These are phyloP conservation scores for Andrena trimmerana DNA, from an alignment of 2,888 invertebrate species.

Conservation along the genomic window DNA sequence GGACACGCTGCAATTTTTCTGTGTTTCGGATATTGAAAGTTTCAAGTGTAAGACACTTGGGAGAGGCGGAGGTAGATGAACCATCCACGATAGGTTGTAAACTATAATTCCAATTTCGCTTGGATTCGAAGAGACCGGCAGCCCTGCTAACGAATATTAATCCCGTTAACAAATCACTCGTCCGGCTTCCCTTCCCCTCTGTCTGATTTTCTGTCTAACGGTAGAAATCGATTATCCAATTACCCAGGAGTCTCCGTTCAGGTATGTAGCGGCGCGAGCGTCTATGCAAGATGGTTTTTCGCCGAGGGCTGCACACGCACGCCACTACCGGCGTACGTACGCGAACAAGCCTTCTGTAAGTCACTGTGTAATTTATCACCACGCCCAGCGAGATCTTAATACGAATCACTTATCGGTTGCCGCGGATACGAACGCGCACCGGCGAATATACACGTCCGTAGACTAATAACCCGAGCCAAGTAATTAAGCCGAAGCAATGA, in stretches of 20 bases:
- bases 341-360: slow-evolving; percentile 58
- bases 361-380: slow-evolving; percentile 78
- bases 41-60: no score
- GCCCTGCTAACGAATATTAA: slow-evolving; percentile 36
- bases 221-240: slow-evolving; percentile 71
- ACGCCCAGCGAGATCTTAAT: slow-evolving; percentile 80
- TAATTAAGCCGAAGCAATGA: slow-evolving; percentile 74
- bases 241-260: slow-evolving; percentile 48
- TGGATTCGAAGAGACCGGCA: not conserved
- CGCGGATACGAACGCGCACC: slow-evolving; percentile 46
- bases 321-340: slow-evolving; percentile 15
- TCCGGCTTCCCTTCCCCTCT: slow-evolving; percentile 41
- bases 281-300: slow-evolving; percentile 54
- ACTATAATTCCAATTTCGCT: slow-evolving; percentile 7
- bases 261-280: slow-evolving; percentile 11
- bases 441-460: slow-evolving; percentile 39
- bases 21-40: no score
- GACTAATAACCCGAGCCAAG: slow-evolving; percentile 71
- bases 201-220: slow-evolving; percentile 54
- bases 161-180: slow-evolving; percentile 34
- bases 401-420: slow-evolving; percentile 78
- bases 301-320: slow-evolving; percentile 56
- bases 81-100: not conserved
- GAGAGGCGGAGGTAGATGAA: not conserved
- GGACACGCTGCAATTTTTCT: no score